A percentile compares a stretch with the other conserved stretches of the same genome.
phyloP scores from a whole-genome alignment of 2,888 invertebrate species.

The Proisotoma minuta region DNA sequence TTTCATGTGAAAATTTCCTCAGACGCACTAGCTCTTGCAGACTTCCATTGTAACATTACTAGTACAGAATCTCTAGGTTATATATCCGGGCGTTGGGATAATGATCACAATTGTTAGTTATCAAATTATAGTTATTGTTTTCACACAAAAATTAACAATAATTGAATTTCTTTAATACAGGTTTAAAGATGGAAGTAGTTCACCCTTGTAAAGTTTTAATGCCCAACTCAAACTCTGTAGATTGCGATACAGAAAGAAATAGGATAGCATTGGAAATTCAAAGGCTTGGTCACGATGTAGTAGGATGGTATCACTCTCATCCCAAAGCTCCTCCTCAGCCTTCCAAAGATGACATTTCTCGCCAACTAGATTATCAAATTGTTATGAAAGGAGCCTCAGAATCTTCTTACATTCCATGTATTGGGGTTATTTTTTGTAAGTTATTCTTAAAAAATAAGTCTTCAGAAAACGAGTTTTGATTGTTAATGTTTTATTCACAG shows the following conservation, averaged over 20 bases:
- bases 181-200: conserved; percentile 45
- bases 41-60: conserved; percentile 91
- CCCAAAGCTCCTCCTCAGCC: conserved; percentile 55
- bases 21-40: conserved; percentile 51
- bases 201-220: conserved; percentile 45
- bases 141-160: neutral
- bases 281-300: conserved; percentile 53
- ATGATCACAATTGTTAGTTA: conserved; percentile 81
- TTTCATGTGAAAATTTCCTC: conserved; percentile 78
- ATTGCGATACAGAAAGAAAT: conserved; percentile 47
- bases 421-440: conserved; percentile 89
- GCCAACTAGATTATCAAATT: conserved; percentile 90
- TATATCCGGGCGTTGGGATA: conserved; percentile 90
- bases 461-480: neutral
- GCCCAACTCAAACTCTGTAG: conserved; percentile 43
- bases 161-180: conserved; percentile 25
- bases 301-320: conserved; percentile 92
- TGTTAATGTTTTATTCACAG: conserved; percentile 54
- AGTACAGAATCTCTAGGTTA: conserved; percentile 94
- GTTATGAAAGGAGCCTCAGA: conserved; percentile 88
- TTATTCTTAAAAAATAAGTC: conserved; percentile 45
- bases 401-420: conserved; percentile 86
- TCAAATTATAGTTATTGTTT: neutral
- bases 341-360: conserved; percentile 68
- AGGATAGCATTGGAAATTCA: conserved; percentile 68